Evolutionary conservation across 2,797 vertebrate species (phyloP).

Genomic region (Coluber constrictor): DNA sequence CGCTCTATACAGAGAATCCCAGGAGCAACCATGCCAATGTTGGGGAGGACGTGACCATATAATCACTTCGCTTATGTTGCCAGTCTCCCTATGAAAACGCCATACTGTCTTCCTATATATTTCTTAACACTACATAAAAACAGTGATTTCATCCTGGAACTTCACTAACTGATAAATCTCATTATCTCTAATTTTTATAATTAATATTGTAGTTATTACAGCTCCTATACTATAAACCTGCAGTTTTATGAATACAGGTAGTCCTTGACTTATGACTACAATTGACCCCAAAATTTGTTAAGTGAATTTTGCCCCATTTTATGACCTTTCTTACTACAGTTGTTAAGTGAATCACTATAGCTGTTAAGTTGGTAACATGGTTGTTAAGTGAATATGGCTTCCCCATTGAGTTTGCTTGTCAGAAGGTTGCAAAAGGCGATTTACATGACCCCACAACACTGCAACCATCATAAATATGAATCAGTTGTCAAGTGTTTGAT

Average conservation of each 20-base stretch:
- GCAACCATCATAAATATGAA: not conserved
- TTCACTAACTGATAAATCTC: not conserved
- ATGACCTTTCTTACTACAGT: not conserved
- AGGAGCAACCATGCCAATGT: not conserved
- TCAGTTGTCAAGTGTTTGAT: not conserved
- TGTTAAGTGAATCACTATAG: not conserved
- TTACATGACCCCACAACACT: not conserved
- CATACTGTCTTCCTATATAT: not conserved
- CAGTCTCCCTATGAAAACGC: not conserved
- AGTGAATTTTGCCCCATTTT: not conserved
- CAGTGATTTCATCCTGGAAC: not conserved
- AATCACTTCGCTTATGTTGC: not conserved
- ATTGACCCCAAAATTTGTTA: not conserved
- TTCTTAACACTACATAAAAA: not conserved
- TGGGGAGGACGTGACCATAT: not conserved
- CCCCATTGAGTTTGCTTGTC: not conserved
- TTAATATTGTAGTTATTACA: not conserved
- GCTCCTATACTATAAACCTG: not conserved
- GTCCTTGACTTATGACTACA: not conserved
- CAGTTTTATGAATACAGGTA: not conserved
- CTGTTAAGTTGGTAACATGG: not conserved
- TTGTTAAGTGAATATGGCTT: not conserved
- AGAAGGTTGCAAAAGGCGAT: not conserved
- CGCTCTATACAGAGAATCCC: not conserved
- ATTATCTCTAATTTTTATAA: not conserved